Evolutionary conservation across 2,113 vertebrate species (phyloP), one percentile per base, ranked within the genome.

Genomic region (Cyanistes caeruleus): DNA sequence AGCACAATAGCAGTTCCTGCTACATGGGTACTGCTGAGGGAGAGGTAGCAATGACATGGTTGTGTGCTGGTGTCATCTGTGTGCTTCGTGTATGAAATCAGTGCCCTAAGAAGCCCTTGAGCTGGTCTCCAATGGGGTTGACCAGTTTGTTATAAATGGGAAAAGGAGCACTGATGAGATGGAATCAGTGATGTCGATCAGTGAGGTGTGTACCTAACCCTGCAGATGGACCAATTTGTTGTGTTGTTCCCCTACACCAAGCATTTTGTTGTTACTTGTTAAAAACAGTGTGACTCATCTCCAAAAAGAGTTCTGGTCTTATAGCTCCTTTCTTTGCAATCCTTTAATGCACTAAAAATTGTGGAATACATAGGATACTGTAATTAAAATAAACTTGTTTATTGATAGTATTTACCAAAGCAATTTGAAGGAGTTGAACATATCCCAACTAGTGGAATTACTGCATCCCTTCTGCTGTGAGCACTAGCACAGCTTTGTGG

Each of bases 111-210:
- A 27, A 53, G 13, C 19, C 10, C 21, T 55, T 56, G 4, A 5
- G 4, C 64, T 73, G 22, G 23, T 28, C 52, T 24, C 33, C 43
- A 51, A 31, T 12, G 2, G 17, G 9, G 9, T 70, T 52, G 58
- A 15, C 12, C 37, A 6, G 8, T n/a, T 39, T 43, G 14, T 65
- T 62, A 1, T 1, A 21, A 27, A 2, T 9, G 25, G 49, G 16
- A 30, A 31, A 56, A 44, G 53, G 37, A 76, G 22, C 0, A 0
- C 21, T 24, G 2, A 3, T 18, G 30, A 39, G 52, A 2, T 35
- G 4, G 21, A 20, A 46, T 25, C 30, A 17, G 7, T 0, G 0
- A 44, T 60, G 5, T 30, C 5, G 1, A 3, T 14, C 28, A 11
- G 27, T 2, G 9, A 84, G 27, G 7, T 41, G 3, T 7, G 11